These are phyloP conservation scores for Bombyx huttoni DNA, from an alignment of 2,888 invertebrate species.

Conservation along the genomic window DNA sequence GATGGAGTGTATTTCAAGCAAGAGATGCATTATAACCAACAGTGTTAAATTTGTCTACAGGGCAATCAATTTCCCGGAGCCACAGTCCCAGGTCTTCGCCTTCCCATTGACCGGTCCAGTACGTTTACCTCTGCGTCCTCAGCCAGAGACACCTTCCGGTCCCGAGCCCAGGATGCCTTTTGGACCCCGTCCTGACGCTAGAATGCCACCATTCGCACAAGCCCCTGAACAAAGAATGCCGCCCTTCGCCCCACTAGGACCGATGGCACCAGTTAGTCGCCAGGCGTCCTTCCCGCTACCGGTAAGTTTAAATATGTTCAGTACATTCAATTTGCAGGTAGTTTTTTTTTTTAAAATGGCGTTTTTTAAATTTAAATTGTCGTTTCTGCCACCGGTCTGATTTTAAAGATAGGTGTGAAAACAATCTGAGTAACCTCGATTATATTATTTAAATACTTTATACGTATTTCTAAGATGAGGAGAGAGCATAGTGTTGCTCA, in stretches of 20 bases:
- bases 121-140: slow-evolving; percentile 54
- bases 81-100: slow-evolving; percentile 64
- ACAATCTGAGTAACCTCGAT: too few species aligned
- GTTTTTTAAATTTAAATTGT: too few species aligned
- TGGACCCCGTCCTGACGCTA: slow-evolving; percentile 23
- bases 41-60: slow-evolving; percentile 22
- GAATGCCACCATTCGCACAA: slow-evolving; percentile 35
- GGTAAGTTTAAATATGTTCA: slow-evolving; percentile 33
- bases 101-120: slow-evolving; percentile 64
- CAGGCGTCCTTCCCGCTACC: slow-evolving; percentile 51
- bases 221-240: slow-evolving; percentile 32
- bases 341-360: too few species aligned
- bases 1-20: too few species aligned
- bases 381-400: too few species aligned
- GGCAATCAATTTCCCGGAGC: slow-evolving; percentile 55
- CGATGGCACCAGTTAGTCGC: slow-evolving; percentile 11
- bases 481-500: too few species aligned
- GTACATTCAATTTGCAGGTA: background rate
- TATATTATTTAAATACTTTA: too few species aligned
- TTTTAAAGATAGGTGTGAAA: too few species aligned
- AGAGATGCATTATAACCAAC: background rate
- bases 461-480: too few species aligned
- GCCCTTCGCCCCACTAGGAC: slow-evolving; percentile 6
- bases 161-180: slow-evolving; percentile 37
- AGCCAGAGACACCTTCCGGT: slow-evolving; percentile 35